Base-by-base conservation (phyloP, 1,140 invertebrate genomes). In the Apis florea region DNA sequence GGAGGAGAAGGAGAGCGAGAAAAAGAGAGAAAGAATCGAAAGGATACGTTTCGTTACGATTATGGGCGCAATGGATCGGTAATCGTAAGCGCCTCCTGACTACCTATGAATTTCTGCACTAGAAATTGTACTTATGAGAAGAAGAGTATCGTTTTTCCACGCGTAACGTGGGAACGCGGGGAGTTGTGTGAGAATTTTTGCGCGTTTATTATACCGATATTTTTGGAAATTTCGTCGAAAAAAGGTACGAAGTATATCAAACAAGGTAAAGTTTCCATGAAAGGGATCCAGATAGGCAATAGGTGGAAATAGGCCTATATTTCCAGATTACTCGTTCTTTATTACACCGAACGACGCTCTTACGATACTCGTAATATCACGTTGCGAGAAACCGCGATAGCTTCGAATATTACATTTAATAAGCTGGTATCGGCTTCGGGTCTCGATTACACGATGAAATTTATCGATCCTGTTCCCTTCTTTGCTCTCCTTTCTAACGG, bases 41-140 rank as follows among this genome's bases (percentile, higher is more conserved):
- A 66, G 83, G 86, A 91, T 91, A 90, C 88, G 90, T 92, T 92
- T 92, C 84, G 90, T 91, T 91, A 91, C 87, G 88, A 91, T 92
- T 91, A 89, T 89, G 83, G 83, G 83, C 70, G 80, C 84, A 82
- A 89, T 85, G 84, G 83, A 90, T 89, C 84, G 85, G 77, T 91
- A 89, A 90, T 90, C 87, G 79, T 72, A 61, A 74, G 70, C 70
- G 71, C 75, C 83, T 73, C 47, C 66, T 73, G 56, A 72, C 53
- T 31, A 31, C 2, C 31, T 40, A 40, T 40, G 31, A 40, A 40
- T 40, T 40, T 40, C 31, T 40, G 5, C 31, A 4, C 31, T 40
- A 40, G 31, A 40, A 4, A 40, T 6, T 40, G 31, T 31, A 31
- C 31, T 31, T 31, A 0, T 6, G 31, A 40, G 31, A 40, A 40